A percentile compares a stretch with the other conserved stretches of the same genome.
These are phyloP conservation scores for Solea solea DNA, from an alignment of 2,113 vertebrate genomes.

Conservation along the genomic window DNA sequence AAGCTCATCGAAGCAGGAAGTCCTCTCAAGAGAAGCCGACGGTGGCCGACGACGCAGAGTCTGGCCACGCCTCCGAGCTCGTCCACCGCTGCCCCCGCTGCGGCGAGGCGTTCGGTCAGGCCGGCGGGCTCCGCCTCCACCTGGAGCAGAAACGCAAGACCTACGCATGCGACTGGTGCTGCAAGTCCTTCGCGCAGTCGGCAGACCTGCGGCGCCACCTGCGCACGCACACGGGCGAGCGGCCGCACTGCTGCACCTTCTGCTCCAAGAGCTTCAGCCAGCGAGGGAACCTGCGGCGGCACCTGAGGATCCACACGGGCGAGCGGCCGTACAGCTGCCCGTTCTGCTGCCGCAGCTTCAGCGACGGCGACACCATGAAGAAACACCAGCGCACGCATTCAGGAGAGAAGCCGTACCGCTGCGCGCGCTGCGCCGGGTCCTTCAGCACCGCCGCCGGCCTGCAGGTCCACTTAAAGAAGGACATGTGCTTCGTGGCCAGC, in stretches of 20 bases:
- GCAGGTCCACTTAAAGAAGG: slow-evolving; percentile 69
- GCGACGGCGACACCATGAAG: slow-evolving; percentile 76
- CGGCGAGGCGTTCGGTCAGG: slow-evolving; percentile 66
- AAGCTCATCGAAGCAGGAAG: not conserved
- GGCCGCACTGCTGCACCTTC: slow-evolving; percentile 80
- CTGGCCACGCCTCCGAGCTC: slow-evolving; percentile 5
- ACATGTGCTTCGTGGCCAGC: slow-evolving; percentile 48
- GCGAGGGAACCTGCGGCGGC: slow-evolving; percentile 76
- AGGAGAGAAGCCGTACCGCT: slow-evolving; percentile 65
- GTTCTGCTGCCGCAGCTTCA: slow-evolving; percentile 74
- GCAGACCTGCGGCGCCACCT: slow-evolving; percentile 81
- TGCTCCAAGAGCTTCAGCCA: slow-evolving; percentile 82
- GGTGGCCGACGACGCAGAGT: rapidly evolving
- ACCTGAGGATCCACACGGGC: slow-evolving; percentile 78
- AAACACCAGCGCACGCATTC: slow-evolving; percentile 76
- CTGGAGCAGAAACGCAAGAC: slow-evolving; percentile 74
- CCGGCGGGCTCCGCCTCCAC: slow-evolving; percentile 70
- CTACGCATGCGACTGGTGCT: slow-evolving; percentile 80
- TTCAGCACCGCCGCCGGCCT: slow-evolving; percentile 59
- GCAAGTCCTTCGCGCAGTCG: slow-evolving; percentile 80
- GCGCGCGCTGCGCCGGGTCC: slow-evolving; percentile 49
- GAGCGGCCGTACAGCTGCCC: slow-evolving; percentile 79
- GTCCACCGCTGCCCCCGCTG: slow-evolving; percentile 74
- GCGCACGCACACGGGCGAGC: slow-evolving; percentile 80
- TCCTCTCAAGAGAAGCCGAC: slow-evolving; percentile 2